Conservation (phyloP, 2,888 invertebrate species). For the Epiblema foenella region DNA sequence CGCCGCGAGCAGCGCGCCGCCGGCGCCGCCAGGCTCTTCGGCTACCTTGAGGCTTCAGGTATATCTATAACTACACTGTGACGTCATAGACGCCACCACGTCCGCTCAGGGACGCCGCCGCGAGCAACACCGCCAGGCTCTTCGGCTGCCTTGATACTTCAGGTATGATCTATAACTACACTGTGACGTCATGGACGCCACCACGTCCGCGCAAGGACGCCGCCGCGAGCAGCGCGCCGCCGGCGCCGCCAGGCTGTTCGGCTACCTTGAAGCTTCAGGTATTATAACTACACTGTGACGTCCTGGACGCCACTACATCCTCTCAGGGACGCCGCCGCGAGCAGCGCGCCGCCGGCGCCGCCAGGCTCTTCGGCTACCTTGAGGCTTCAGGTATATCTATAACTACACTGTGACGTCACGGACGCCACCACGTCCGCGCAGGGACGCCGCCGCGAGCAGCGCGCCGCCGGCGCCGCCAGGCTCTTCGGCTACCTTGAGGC, state of each 20-base stretch:
- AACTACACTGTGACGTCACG: too few species aligned
- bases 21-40: constrained; percentile 89
- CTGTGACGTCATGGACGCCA: too few species aligned
- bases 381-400: constrained; percentile 62
- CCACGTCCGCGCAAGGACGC: constrained; percentile 24
- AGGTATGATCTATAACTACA: constrained; percentile 19
- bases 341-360: constrained; percentile 82
- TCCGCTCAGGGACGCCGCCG: constrained; percentile 43
- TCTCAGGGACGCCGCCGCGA: constrained; percentile 53
- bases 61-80: too few species aligned
- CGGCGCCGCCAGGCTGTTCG: constrained; percentile 89
- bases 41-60: constrained; percentile 84
- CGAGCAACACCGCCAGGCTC: too few species aligned
- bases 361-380: constrained; percentile 89
- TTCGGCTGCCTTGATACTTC: constrained; percentile 91
- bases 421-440: constrained; percentile 50
- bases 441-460: too few species aligned
- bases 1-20: constrained; percentile 61
- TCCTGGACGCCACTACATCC: constrained; percentile 50
- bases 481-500: constrained; percentile 91
- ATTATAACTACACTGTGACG: neutral
- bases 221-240: constrained; percentile 61
- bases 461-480: constrained; percentile 78
- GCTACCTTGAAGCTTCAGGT: constrained; percentile 87
- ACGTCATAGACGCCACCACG: constrained; percentile 54